These are phyloP conservation scores for Nysson spinosus DNA, from an alignment of 2,888 invertebrate genomes.

Conservation along the genomic window DNA sequence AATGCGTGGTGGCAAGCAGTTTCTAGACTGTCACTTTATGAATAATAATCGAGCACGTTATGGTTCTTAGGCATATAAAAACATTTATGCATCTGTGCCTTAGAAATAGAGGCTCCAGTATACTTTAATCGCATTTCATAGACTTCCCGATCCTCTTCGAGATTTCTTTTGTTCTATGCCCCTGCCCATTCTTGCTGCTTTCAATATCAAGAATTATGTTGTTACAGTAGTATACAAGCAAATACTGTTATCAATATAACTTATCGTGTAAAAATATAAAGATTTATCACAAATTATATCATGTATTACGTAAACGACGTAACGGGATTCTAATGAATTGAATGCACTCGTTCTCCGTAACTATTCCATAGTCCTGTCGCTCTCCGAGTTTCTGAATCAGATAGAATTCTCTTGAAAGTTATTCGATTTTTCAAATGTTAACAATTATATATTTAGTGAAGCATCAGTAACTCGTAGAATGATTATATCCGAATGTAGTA, in stretches of 20 bases:
- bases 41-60: slow-evolving; percentile 32
- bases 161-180: slow-evolving; percentile 10
- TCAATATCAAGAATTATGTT: slow-evolving; percentile 8
- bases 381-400: slow-evolving; percentile 40
- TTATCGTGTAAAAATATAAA: slow-evolving; percentile 6
- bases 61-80: slow-evolving; percentile 33
- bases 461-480: slow-evolving; percentile 30
- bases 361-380: slow-evolving; percentile 25
- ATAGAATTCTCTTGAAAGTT: slow-evolving; percentile 1
- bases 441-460: slow-evolving; percentile 1
- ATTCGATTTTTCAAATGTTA: slow-evolving; percentile 5
- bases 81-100: slow-evolving; percentile 49
- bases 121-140: slow-evolving; percentile 31
- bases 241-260: slow-evolving; percentile 3
- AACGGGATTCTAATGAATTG: neutral
- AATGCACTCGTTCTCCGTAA: slow-evolving; percentile 23
- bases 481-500: slow-evolving; percentile 2
- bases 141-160: slow-evolving; percentile 17
- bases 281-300: slow-evolving; percentile 1
- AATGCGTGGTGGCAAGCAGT: slow-evolving; percentile 11
- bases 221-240: slow-evolving; percentile 7
- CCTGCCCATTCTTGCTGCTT: neutral
- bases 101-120: slow-evolving; percentile 46
- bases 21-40: slow-evolving; percentile 23
- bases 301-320: slow-evolving; percentile 13